Percentiles rank a stretch among this genome's conserved stretches.
These are phyloP conservation scores for Drosophila dives DNA, from an alignment of 2,888 invertebrate genomes.

Conservation along the genomic window DNA sequence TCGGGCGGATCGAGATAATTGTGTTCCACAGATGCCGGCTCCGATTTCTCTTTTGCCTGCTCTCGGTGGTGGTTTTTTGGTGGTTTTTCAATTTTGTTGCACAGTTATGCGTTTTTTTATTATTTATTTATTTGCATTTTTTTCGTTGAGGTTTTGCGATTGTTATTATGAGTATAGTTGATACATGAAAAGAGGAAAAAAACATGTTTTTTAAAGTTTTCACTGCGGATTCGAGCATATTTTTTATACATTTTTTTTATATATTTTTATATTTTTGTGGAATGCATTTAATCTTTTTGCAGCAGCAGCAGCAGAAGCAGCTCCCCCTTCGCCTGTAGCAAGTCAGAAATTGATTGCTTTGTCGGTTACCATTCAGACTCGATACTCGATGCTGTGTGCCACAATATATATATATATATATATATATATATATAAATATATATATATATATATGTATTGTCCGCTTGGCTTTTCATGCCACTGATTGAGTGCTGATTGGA, in stretches of 20 bases:
- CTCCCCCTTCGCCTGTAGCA: constrained; percentile 23
- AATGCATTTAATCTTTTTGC: constrained; percentile 66
- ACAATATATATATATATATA: constrained; percentile 24
- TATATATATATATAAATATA: constrained; percentile 15
- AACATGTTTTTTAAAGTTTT: constrained; percentile 62
- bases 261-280: constrained; percentile 37
- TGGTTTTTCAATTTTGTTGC: constrained; percentile 62
- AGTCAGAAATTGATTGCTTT: constrained; percentile 75
- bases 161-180: constrained; percentile 49
- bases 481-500: constrained; percentile 81
- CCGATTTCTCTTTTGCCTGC: constrained; percentile 82
- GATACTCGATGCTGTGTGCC: constrained; percentile 12
- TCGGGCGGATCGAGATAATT: constrained; percentile 85
- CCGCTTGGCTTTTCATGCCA: constrained; percentile 64
- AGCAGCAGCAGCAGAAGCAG: constrained; percentile 20
- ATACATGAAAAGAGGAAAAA: constrained; percentile 52
- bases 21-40: constrained; percentile 84
- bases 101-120: constrained; percentile 43
- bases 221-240: constrained; percentile 40
- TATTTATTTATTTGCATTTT: constrained; percentile 67
- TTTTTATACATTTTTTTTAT: neutral
- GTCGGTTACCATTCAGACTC: constrained; percentile 67
- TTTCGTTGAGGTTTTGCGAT: constrained; percentile 58
- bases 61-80: constrained; percentile 37
- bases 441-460: constrained; percentile 55